Evolutionary conservation across 2,113 vertebrate species (phyloP), one percentile per base, ranked within the genome.

Genomic region (Tupaia chinensis): DNA sequence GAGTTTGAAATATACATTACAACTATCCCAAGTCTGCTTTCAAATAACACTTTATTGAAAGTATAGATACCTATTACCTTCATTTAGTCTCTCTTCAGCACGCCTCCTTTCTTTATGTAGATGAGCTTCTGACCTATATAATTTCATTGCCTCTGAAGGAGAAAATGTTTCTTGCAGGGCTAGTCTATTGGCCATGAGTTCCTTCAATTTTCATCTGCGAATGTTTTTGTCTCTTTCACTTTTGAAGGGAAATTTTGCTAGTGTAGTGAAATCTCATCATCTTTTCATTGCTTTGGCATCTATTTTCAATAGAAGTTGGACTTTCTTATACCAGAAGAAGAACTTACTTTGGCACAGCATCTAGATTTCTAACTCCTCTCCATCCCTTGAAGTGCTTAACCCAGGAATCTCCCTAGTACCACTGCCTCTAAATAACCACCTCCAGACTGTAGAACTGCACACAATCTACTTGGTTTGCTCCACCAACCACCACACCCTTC

Each of bases 21-120:
- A 77, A 54, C 34, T 76, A 91, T 32, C 74, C 25, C 53, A 56
- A 83, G 69, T 27, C 60, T 15, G 66, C 60, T 74, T 74, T 83
- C 60, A 76, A 92, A 66, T 66, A 74, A 76, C 22, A 74, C 4
- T 69, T 76, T 76, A 79, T 79, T 10, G 53, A 15, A 81, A 94
- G 9, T 54, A 3, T 8, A 89, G 27, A 10, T 63, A 70, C 29
- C 1, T 90, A 23, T 32, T 70, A 69, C 15, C 19, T 87, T 80
- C 54, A 58, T 17, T 29, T 78, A 29, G 9, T 78, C 53, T 19
- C 5, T 60, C 32, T 78, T 29, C 32, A 60, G 60, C 7, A 60
- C 10, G 68, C 14, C 53, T 9, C 25, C 44, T 73, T 9, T 32
- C 17, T 94, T 68, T 25, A 77, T 77, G 10, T 70, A 78, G 25